Evolutionary conservation across 2,888 invertebrate species (phyloP).

Genomic region (Scaptomyza reducta): DNA sequence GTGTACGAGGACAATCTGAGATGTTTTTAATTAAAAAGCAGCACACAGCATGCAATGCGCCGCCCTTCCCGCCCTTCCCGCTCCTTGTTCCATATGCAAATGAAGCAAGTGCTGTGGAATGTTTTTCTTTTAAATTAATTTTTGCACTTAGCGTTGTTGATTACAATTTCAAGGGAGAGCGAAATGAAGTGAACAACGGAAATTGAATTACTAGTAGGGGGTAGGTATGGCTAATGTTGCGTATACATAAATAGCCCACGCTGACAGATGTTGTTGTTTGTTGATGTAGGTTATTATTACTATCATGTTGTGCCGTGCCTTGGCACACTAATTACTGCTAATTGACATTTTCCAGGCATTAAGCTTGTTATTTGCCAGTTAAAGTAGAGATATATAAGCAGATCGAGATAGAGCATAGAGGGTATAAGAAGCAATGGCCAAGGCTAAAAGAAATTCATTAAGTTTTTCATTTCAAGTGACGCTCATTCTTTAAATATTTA

Average conservation of each 20-base stretch:
- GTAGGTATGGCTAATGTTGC: slow-evolving; percentile 17
- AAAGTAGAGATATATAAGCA: slow-evolving; percentile 17
- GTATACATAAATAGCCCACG: slow-evolving; percentile 9
- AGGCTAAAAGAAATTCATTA: slow-evolving; percentile 16
- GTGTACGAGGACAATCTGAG: slow-evolving; percentile 5
- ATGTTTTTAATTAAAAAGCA: slow-evolving; percentile 50
- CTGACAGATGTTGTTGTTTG: slow-evolving; percentile 41
- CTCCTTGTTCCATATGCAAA: slow-evolving; percentile 30
- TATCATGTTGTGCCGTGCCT: slow-evolving; percentile 60
- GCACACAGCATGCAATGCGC: slow-evolving; percentile 33
- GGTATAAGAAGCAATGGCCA: slow-evolving; percentile 10
- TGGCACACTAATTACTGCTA: slow-evolving; percentile 70
- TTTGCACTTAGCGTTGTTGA: slow-evolving; percentile 72
- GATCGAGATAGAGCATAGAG: slow-evolving; percentile 1
- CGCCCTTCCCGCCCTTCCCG: not conserved
- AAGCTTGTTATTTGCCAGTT: slow-evolving; percentile 26
- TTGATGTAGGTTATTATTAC: slow-evolving; percentile 36
- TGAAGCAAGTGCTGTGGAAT: slow-evolving; percentile 27
- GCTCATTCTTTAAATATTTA: slow-evolving; percentile 39
- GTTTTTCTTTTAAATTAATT: slow-evolving; percentile 65
- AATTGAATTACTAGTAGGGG: slow-evolving; percentile 58
- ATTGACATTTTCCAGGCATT: slow-evolving; percentile 62
- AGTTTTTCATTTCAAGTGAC: not conserved
- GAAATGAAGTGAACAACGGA: slow-evolving; percentile 17
- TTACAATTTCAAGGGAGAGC: slow-evolving; percentile 61